Evolutionary conservation across 2,113 vertebrate genomes (phyloP), one percentile per base, ranked within the genome.

Genomic region (Cyphomyrus plagiostoma): DNA sequence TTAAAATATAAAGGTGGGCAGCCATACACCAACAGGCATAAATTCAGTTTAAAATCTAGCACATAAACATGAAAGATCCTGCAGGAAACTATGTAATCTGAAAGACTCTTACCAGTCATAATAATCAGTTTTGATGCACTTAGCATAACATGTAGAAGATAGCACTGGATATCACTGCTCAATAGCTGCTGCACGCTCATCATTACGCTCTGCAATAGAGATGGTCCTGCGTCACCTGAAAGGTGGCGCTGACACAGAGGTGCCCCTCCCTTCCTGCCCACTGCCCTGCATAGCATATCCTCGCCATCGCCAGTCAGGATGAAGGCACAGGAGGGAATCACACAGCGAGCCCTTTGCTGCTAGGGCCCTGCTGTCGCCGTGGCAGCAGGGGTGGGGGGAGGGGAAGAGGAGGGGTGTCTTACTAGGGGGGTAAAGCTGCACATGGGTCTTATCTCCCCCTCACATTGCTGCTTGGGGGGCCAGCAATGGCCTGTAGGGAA

Each of bases 401-500:
- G 39, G 53, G 56, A 6, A 26, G 42, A 21, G 48, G 70, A 62
- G 88, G 70, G 11, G 45, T 80, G 88, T 74, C 88, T 5, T 21
- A 15, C 26, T 4, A 45, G 45, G 17, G 15, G 88, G 66, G 88
- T 49, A 48, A 77, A 39, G 39, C 50, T 23, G 74, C 48, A 8
- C 21, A 19, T 23, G 0, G 53, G 50, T 80, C 89, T 89, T 89
- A 89, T 89, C 89, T 85, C 50, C 23, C 35, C 42, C 21, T 35
- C 52, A 45, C 89, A 89, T 42, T 45, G 52, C 80, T 62, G 39
- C 89, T 17, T 19, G 46, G 8, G 58, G 23, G 88, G 88, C 50
- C 86, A 46, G 52, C 26, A 66, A 66, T 66, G 58, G n/a, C 8
- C 58, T 66, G 8, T 26, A 26, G 58, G 23, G n/a, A 66, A 62